Evolutionary conservation across 2,113 vertebrate genomes (phyloP), one percentile per base, ranked within the genome.

Genomic region (Sterna hirundo): DNA sequence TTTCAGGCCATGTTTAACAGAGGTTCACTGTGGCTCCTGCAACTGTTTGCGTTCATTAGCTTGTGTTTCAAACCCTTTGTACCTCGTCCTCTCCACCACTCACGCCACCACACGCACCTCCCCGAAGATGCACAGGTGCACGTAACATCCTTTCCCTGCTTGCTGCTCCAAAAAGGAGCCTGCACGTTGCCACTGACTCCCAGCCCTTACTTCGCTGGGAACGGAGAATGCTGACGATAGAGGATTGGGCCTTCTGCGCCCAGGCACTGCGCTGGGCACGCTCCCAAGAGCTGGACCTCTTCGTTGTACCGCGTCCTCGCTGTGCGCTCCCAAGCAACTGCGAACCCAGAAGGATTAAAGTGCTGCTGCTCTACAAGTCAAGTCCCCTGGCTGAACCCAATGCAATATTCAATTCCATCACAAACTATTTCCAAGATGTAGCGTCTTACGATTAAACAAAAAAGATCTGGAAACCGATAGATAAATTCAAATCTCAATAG

Each of bases 261-360:
- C 6, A 29, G n/a, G 32, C 3, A 1, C 22, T 68, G 51, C 1
- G 3, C 68, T 76, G 81, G 71, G 44, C 47, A 69, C 2, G 6
- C 3, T 70, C 22, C 13, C 57, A 76, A 62, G 32, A 52, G 54
- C 11, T 47, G 40, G 47, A 83, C 8, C 14, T 15, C 17, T 19
- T 64, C 2, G 1, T 0, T 11, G 21, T 11, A 66, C 20, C 0
- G 0, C 13, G 16, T 38, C 54, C 49, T 93, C 3, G 3, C 38
- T 40, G 30, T 18, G 49, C 13, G 9, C 30, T 85, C 55, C 34
- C 36, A 83, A 61, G 26, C 44, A 83, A 68, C 38, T 5, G 5
- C 22, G 88, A 76, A 83, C 4, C 11, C 57, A 68, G 36, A 76
- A 68, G 30, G 36, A 86, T 52, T 78, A 23, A 94, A 66, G 55